Evolutionary conservation across 2,888 invertebrate genomes (phyloP).

Genomic region (Phania funesta): DNA sequence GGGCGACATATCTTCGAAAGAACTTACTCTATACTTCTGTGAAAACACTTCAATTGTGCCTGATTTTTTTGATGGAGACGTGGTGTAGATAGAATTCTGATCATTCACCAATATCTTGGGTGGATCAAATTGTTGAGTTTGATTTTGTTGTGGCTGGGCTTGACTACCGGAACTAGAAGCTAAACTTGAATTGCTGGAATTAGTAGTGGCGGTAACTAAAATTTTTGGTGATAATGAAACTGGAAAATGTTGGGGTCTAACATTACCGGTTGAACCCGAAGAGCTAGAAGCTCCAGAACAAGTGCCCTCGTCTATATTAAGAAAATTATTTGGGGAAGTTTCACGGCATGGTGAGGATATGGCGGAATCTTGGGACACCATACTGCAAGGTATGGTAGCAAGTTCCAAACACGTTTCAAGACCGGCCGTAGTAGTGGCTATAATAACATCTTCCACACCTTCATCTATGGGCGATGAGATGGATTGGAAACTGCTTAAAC

Average conservation of each 20-base stretch:
- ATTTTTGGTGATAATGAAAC: slow-evolving; percentile 79
- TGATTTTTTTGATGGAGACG: slow-evolving; percentile 80
- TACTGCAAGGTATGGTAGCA: slow-evolving; percentile 77
- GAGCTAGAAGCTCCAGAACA: slow-evolving; percentile 74
- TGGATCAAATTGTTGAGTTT: slow-evolving; percentile 78
- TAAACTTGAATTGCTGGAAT: slow-evolving; percentile 75
- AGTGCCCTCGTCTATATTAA: slow-evolving; percentile 76
- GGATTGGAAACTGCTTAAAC: slow-evolving; percentile 80
- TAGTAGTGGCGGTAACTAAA: slow-evolving; percentile 76
- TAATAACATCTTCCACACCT: slow-evolving; percentile 80
- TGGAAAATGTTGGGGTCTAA: slow-evolving; percentile 78
- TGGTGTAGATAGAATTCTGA: slow-evolving; percentile 80
- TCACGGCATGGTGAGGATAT: slow-evolving; percentile 79
- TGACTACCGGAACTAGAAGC: slow-evolving; percentile 68
- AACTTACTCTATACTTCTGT: slow-evolving; percentile 80
- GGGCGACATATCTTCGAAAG: slow-evolving; percentile 80
- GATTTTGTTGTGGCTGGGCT: slow-evolving; percentile 65
- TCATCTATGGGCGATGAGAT: slow-evolving; percentile 80
- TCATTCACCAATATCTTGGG: slow-evolving; percentile 80
- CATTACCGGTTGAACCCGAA: slow-evolving; percentile 73
- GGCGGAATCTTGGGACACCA: slow-evolving; percentile 79
- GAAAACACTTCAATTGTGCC: slow-evolving; percentile 80
- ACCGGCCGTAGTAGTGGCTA: slow-evolving; percentile 77
- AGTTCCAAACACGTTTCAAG: slow-evolving; percentile 78
- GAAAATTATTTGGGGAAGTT: slow-evolving; percentile 77